phyloP scores from a whole-genome alignment of 2,888 invertebrate genomes.

The Chrysina gloriosa region DNA sequence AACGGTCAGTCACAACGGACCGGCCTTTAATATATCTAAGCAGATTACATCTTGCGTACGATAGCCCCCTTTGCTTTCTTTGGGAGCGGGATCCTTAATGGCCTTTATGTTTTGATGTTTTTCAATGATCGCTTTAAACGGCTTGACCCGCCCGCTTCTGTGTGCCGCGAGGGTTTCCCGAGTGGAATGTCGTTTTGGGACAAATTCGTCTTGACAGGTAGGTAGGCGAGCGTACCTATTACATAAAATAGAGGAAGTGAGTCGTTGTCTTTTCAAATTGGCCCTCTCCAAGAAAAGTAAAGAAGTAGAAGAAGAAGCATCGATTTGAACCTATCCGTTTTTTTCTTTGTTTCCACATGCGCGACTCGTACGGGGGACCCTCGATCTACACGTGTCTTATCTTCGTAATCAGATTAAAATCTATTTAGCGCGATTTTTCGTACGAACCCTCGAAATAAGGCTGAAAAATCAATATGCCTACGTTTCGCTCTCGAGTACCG shows the following conservation, averaged over 20 bases:
- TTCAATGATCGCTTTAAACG: slow-evolving; percentile 62
- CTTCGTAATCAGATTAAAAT: slow-evolving; percentile 18
- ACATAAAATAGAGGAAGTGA: too few species aligned
- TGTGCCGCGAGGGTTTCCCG: slow-evolving; percentile 46
- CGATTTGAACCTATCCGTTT: too few species aligned
- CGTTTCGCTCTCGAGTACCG: slow-evolving; percentile 2
- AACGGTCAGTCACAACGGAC: slow-evolving; percentile 61
- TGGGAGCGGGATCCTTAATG: slow-evolving; percentile 53
- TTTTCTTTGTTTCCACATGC: too few species aligned
- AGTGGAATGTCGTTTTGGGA: slow-evolving; percentile 5
- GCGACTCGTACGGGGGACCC: too few species aligned
- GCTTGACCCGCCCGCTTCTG: slow-evolving; percentile 61
- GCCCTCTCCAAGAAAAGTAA: too few species aligned
- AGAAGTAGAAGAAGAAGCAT: too few species aligned
- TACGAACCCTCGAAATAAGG: slow-evolving; percentile 17
- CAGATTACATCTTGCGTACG: slow-evolving; percentile 61
- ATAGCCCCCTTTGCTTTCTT: slow-evolving; percentile 50
- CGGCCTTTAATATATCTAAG: slow-evolving; percentile 63
- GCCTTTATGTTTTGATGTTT: slow-evolving; percentile 53
- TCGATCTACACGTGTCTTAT: slow-evolving; percentile 28
- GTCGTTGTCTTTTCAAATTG: too few species aligned
- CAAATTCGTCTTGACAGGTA: slow-evolving; percentile 10
- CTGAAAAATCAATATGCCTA: slow-evolving; percentile 20
- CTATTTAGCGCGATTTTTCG: slow-evolving; percentile 25
- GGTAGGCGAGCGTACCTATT: too few species aligned